Percentiles rank a stretch among this genome's conserved stretches.
phyloP scores from a whole-genome alignment of 2,888 invertebrate species.

The Drosophila birchii region DNA sequence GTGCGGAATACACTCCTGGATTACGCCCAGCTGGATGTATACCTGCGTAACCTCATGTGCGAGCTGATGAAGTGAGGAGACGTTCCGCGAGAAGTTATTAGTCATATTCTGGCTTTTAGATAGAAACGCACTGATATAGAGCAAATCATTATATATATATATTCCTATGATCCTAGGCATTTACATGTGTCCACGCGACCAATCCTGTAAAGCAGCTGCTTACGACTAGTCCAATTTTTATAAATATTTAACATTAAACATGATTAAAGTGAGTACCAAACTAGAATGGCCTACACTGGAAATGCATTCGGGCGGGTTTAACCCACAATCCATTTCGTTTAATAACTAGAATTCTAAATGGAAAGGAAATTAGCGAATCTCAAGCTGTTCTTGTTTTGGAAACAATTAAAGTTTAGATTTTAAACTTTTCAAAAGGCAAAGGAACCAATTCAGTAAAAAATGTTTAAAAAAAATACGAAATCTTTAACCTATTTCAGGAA shows the following conservation, averaged over 20 bases:
- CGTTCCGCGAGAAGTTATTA: conserved; percentile 18
- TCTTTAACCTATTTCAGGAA: background rate
- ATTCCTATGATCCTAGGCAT: conserved; percentile 72
- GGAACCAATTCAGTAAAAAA: background rate
- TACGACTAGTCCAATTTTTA: conserved; percentile 74
- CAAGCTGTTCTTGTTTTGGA: background rate
- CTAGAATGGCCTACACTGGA: conserved; percentile 17
- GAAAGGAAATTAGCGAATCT: background rate
- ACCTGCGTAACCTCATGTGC: conserved; percentile 87
- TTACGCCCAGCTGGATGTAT: conserved; percentile 92
- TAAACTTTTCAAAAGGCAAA: background rate
- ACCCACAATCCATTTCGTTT: conserved; percentile 10
- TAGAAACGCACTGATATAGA: conserved; percentile 46
- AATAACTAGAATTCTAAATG: background rate
- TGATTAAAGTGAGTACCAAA: conserved; percentile 36
- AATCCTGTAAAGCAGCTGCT: conserved; percentile 62
- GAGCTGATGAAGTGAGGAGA: conserved; percentile 82
- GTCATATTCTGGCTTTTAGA: conserved; percentile 61
- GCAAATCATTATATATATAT: conserved; percentile 46
- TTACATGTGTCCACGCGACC: conserved; percentile 51
- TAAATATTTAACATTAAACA: conserved; percentile 69
- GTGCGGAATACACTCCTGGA: conserved; percentile 91
- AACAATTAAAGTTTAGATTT: background rate
- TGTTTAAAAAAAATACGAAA: background rate
- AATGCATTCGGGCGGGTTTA: conserved; percentile 27